Percentiles rank a stretch among this genome's conserved stretches.
phyloP scores from a whole-genome alignment of 2,888 invertebrate genomes.

The Sthenelais limicola region DNA sequence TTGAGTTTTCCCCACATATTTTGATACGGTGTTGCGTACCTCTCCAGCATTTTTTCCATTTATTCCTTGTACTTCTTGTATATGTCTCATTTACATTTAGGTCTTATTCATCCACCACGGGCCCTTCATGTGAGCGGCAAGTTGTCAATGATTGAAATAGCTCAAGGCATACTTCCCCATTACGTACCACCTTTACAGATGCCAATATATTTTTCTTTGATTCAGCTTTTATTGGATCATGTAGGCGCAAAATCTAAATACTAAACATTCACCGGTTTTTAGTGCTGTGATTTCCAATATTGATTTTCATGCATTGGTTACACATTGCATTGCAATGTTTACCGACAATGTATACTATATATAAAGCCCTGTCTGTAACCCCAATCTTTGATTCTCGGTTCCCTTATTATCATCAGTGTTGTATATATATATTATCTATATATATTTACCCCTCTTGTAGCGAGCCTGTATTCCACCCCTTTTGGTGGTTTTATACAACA shows the following conservation, averaged over 20 bases:
- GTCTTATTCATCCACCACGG: slow-evolving; percentile 8
- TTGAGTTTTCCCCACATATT: slow-evolving; percentile 28
- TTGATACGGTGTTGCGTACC: slow-evolving; percentile 29
- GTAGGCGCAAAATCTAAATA: slow-evolving; percentile 26
- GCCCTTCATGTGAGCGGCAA: slow-evolving; percentile 24
- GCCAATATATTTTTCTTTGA: slow-evolving; percentile 17
- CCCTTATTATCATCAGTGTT: slow-evolving; percentile 1
- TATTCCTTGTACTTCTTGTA: slow-evolving; percentile 26
- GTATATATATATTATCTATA: too few species aligned
- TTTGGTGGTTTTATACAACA: slow-evolving; percentile 1
- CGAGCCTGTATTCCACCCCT: not conserved
- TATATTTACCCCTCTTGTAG: not conserved
- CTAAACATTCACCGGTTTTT: slow-evolving; percentile 29
- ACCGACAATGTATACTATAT: slow-evolving; percentile 21
- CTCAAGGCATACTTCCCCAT: slow-evolving; percentile 22
- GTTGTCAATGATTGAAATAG: slow-evolving; percentile 31
- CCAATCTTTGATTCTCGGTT: not conserved
- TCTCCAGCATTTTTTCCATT: slow-evolving; percentile 4
- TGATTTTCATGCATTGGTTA: slow-evolving; percentile 10
- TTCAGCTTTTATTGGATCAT: slow-evolving; percentile 23
- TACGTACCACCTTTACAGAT: slow-evolving; percentile 15
- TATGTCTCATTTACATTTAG: slow-evolving; percentile 35
- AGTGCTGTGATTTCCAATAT: slow-evolving; percentile 27
- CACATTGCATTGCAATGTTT: slow-evolving; percentile 26
- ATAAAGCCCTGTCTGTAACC: slow-evolving; percentile 11